A percentile compares a stretch with the other conserved stretches of the same genome.
phyloP scores from a whole-genome alignment of 2,888 invertebrate species.

The Hemithea aestivaria region DNA sequence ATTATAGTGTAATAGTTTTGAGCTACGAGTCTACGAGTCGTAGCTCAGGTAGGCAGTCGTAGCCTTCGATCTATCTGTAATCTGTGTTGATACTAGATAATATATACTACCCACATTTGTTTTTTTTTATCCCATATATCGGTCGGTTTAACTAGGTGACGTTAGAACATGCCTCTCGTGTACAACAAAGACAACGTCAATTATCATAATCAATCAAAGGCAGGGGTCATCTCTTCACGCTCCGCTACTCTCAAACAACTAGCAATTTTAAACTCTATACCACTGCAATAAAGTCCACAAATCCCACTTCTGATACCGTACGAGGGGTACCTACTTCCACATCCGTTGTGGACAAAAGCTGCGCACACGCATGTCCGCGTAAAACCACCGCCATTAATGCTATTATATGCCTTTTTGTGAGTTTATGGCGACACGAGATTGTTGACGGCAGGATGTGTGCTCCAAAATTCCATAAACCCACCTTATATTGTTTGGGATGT shows the following conservation, averaged over 20 bases:
- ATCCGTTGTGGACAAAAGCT: slow-evolving; percentile 30
- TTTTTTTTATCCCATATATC: no score
- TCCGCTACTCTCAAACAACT: slow-evolving; percentile 11
- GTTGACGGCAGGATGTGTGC: slow-evolving; percentile 44
- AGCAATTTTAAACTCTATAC: slow-evolving; percentile 10
- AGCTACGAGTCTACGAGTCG: no score
- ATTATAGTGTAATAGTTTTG: no score
- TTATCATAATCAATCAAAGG: slow-evolving; percentile 23
- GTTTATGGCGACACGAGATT: slow-evolving; percentile 42
- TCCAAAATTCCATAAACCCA: slow-evolving; percentile 28
- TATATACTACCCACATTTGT: no score
- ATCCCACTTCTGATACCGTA: not conserved
- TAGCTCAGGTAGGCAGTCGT: no score
- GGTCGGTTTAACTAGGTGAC: no score
- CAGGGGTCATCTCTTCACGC: slow-evolving; percentile 25
- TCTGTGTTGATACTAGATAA: no score
- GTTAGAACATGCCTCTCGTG: slow-evolving; percentile 4
- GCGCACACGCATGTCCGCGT: slow-evolving; percentile 35
- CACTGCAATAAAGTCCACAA: slow-evolving; percentile 5
- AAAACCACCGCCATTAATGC: slow-evolving; percentile 53
- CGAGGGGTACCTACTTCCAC: slow-evolving; percentile 18
- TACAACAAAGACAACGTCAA: slow-evolving; percentile 9
- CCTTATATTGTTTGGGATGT: slow-evolving; percentile 7
- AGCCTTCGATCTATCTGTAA: no score
- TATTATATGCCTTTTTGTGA: slow-evolving; percentile 70